Conservation (phyloP, 2,888 invertebrate genomes). For the Cataglyphis cursor region DNA sequence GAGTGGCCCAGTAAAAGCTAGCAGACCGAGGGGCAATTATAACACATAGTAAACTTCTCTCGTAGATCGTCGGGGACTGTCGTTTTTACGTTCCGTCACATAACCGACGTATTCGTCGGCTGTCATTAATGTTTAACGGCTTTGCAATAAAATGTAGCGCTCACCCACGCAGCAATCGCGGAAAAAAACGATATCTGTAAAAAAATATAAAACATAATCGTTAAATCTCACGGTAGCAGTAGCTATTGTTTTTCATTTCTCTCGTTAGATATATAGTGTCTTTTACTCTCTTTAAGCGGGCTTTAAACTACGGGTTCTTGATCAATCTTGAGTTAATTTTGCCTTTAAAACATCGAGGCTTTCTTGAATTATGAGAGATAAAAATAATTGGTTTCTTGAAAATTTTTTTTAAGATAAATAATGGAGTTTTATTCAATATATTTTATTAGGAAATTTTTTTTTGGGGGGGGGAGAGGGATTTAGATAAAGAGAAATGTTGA, state of each 20-base stretch:
- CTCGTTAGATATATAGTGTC: neutral
- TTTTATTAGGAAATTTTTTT: neutral
- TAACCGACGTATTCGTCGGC: slow-evolving; percentile 28
- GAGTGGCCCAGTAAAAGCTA: slow-evolving; percentile 32
- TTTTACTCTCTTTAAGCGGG: neutral
- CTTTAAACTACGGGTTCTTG: neutral
- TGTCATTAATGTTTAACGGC: slow-evolving; percentile 59
- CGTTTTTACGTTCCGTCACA: slow-evolving; percentile 49
- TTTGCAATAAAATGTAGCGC: slow-evolving; percentile 38
- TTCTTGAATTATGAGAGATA: neutral
- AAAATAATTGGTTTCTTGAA: neutral
- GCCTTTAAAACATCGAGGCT: neutral
- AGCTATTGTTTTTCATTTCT: neutral
- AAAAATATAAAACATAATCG: neutral
- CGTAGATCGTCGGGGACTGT: slow-evolving; percentile 16
- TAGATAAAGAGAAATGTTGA: neutral
- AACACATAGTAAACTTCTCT: slow-evolving; percentile 37
- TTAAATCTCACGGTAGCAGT: neutral
- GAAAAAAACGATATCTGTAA: neutral
- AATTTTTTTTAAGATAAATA: neutral
- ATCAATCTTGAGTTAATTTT: slow-evolving; percentile 7
- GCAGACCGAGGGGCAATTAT: slow-evolving; percentile 18
- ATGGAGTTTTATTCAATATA: neutral
- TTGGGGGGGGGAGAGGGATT: neutral
- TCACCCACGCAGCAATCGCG: neutral